Conservation (phyloP, 1,140 invertebrate species). For the Bombyx mandarina region DNA sequence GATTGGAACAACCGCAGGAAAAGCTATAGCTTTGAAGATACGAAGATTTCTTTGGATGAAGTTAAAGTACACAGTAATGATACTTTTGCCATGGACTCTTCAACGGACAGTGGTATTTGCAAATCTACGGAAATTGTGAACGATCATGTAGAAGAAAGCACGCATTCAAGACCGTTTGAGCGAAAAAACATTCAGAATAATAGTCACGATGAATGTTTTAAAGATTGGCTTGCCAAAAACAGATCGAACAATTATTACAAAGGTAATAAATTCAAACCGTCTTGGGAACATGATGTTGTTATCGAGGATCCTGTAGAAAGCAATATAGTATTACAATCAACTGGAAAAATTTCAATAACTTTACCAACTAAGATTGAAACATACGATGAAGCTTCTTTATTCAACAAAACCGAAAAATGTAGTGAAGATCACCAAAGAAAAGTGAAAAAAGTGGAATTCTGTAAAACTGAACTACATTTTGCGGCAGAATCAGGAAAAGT, state of each 20-base stretch:
- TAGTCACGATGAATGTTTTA: slow-evolving; percentile 44
- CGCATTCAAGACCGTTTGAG: slow-evolving; percentile 14
- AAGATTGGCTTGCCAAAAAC: slow-evolving; percentile 59
- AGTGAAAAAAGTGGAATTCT: slow-evolving; percentile 85
- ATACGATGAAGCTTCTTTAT: slow-evolving; percentile 20
- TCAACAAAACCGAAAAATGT: slow-evolving; percentile 16
- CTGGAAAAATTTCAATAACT: slow-evolving; percentile 60
- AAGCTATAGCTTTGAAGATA: slow-evolving; percentile 82
- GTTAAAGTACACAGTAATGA: slow-evolving; percentile 58
- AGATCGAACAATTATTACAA: slow-evolving; percentile 31
- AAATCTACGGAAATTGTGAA: slow-evolving; percentile 77
- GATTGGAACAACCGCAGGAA: slow-evolving; percentile 80
- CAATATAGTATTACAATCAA: slow-evolving; percentile 47
- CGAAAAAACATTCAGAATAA: slow-evolving; percentile 20
- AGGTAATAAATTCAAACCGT: slow-evolving; percentile 21
- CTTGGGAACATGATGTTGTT: slow-evolving; percentile 24
- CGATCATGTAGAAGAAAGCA: slow-evolving; percentile 29
- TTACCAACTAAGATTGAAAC: slow-evolving; percentile 52
- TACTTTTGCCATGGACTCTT: slow-evolving; percentile 74
- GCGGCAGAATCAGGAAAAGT: slow-evolving; percentile 86
- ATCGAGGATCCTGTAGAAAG: slow-evolving; percentile 29
- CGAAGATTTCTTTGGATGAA: slow-evolving; percentile 54
- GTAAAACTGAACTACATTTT: slow-evolving; percentile 89
- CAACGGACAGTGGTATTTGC: slow-evolving; percentile 80
- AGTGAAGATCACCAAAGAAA: slow-evolving; percentile 59